Evolutionary conservation across 1,140 invertebrate genomes (phyloP).

Genomic region (Tyrophagus putrescentiae): DNA sequence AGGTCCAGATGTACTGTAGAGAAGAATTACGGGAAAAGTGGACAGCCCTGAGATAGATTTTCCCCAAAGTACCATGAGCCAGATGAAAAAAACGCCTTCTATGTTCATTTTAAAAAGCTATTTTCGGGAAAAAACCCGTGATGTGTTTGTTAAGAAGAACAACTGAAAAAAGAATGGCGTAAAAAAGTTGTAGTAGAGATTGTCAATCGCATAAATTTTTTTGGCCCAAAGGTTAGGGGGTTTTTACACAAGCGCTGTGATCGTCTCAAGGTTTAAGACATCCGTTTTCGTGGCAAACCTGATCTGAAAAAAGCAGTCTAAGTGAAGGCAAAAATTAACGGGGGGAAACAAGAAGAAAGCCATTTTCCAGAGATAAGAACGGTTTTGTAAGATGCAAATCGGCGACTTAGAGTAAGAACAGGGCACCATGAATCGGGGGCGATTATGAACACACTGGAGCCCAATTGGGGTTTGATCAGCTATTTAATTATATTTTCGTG

Average conservation of each 20-base stretch:
- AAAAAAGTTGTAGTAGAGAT: not conserved
- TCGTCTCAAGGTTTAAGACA: not conserved
- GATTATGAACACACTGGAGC: not conserved
- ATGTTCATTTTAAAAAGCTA: not conserved
- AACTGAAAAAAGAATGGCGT: not conserved
- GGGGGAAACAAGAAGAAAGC: not conserved
- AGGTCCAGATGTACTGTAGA: not conserved
- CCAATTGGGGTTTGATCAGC: not conserved
- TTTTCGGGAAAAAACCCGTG: not conserved
- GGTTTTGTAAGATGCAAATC: not conserved
- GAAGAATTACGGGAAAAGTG: not conserved
- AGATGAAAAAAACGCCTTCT: not conserved
- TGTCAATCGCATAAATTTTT: not conserved
- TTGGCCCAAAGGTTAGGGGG: not conserved
- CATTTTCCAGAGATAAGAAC: not conserved
- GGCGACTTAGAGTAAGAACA: not conserved
- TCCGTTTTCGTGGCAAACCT: not conserved
- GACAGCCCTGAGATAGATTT: not conserved
- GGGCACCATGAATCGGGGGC: not conserved
- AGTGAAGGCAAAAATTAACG: not conserved
- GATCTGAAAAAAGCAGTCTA: not conserved
- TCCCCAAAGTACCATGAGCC: slow-evolving; percentile 1
- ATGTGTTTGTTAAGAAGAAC: not conserved
- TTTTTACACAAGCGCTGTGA: not conserved
- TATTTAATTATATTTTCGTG: not conserved